These are phyloP conservation scores for Ametastegia equiseti DNA, from an alignment of 2,888 invertebrate species.

Conservation along the genomic window DNA sequence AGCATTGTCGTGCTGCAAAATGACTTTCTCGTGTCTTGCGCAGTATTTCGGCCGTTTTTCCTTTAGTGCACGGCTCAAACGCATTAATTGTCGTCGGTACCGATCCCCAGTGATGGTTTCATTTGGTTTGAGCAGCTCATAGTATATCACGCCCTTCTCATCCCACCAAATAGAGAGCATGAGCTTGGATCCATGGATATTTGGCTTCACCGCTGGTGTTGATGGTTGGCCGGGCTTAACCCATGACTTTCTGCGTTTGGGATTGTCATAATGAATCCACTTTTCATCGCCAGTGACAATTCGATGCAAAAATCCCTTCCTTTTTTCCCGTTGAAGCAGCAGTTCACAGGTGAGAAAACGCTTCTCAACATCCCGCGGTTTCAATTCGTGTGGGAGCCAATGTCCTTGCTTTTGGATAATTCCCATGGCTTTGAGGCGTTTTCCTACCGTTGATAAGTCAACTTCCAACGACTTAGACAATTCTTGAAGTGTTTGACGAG, in stretches of 20 bases:
- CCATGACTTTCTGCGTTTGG: background rate
- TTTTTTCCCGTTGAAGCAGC: background rate
- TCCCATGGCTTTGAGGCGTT: too few species aligned
- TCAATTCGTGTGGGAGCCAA: too few species aligned
- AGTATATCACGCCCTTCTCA: background rate
- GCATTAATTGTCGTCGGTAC: background rate
- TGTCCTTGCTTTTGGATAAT: too few species aligned
- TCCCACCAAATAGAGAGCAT: background rate
- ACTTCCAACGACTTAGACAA: too few species aligned
- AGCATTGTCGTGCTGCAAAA: too few species aligned
- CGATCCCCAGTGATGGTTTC: background rate
- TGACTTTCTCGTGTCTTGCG: too few species aligned
- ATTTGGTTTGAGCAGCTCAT: background rate
- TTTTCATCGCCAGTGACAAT: background rate
- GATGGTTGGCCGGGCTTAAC: background rate
- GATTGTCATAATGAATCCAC: background rate
- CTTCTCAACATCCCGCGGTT: too few species aligned
- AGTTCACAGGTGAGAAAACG: too few species aligned
- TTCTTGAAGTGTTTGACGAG: too few species aligned
- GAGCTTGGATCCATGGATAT: background rate
- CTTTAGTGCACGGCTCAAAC: background rate
- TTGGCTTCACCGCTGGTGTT: background rate
- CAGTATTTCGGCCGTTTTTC: too few species aligned
- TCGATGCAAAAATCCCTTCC: background rate
- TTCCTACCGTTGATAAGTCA: too few species aligned